Base-by-base conservation (phyloP, 37 sponge, comb jelly and placozoan species). In the Mnemiopsis leidyi region DNA sequence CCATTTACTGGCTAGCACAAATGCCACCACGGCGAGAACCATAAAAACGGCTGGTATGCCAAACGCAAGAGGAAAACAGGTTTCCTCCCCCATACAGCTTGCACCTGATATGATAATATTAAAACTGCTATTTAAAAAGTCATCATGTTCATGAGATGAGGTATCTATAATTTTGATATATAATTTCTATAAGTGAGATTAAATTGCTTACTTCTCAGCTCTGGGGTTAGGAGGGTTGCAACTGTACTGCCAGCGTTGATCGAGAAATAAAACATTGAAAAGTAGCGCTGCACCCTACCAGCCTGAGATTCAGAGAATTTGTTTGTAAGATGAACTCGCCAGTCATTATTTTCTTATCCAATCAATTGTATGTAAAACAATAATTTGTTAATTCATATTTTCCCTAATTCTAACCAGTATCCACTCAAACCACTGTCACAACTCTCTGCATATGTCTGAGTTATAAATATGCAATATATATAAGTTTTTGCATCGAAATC, bases 241-340 rank as follows among this genome's bases (percentile, higher is more conserved):
- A 97, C 82, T 38, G 96, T 73, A 92, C 97, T 97, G 68, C 99
- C 99, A 93, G 97, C 96, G 94, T 99, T 99, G 40, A 99, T 99
- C 9, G 97, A 96, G 93, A 97, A 97, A 92, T 99, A 99, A 94
- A 99, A 99, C 28, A 99, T 92, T 1, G 99, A 96, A 82, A 99
- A 99, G 94, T 96, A 99, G 0, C 92, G 30, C 31, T 95, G 93
- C 39, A 95, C 32, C 68, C 61, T 28, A 1, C n/a, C 61, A 3
- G 90, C 23, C 90, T 85, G 90, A 23, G 39, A 33, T 18, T 18
- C 61, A 13, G 13, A 48, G 5, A 18, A 48, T 48, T 48, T n/a
- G n/a, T n/a, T n/a, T n/a, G n/a, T n/a, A n/a, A n/a, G n/a, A n/a
- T n/a, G n/a, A n/a, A n/a, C n/a, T n/a, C n/a, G n/a, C n/a, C n/a